Percentiles rank a stretch among this genome's conserved stretches.
phyloP scores from a whole-genome alignment of 2,113 vertebrate species.

The Nothocercus julius region DNA sequence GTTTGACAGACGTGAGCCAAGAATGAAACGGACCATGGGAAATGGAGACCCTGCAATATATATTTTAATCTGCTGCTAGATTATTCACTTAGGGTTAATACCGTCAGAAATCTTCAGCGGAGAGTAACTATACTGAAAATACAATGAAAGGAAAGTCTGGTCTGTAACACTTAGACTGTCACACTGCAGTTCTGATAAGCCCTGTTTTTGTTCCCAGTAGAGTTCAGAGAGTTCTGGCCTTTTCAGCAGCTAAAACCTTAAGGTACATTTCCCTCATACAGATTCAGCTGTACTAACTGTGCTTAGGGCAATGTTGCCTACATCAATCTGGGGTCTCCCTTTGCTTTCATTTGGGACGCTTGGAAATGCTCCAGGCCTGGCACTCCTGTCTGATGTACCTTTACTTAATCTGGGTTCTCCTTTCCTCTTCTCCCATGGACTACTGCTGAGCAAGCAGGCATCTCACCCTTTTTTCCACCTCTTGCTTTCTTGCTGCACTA shows the following conservation, averaged over 20 bases:
- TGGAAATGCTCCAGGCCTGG: background rate
- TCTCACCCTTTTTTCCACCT: background rate
- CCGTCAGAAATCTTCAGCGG: background rate
- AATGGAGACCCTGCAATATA: background rate
- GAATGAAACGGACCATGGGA: background rate
- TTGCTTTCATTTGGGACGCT: background rate
- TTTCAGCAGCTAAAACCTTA: background rate
- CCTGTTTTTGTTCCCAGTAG: background rate
- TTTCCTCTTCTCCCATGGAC: background rate
- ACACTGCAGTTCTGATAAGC: background rate
- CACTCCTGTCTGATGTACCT: background rate
- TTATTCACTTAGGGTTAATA: background rate
- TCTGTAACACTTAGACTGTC: background rate
- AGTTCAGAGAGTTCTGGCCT: background rate
- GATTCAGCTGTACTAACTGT: background rate
- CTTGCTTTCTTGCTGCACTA: background rate
- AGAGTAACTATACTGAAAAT: background rate
- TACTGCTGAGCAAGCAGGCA: slow-evolving; percentile 21
- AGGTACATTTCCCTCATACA: background rate
- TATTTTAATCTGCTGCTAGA: background rate
- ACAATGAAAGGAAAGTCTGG: background rate
- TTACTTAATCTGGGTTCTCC: background rate
- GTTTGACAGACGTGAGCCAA: background rate
- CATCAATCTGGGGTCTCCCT: background rate
- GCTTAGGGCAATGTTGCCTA: background rate